Base-by-base conservation (phyloP, 2,113 vertebrate genomes). In the Prochilodus magdalenae region DNA sequence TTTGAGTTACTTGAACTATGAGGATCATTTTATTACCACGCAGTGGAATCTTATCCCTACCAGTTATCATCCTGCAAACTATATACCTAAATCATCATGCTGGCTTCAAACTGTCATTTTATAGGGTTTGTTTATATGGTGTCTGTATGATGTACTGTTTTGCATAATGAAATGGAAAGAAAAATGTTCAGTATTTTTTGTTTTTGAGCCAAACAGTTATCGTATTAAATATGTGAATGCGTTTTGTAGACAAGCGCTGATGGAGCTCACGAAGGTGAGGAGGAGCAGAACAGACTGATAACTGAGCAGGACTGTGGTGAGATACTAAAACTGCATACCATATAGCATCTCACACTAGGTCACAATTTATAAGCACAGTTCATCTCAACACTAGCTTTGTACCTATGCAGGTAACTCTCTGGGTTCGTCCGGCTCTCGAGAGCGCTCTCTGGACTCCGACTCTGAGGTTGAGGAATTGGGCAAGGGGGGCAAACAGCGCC, bases 361-460 rank as follows among this genome's bases (percentile, higher is more conserved):
- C 40, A 33, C 44, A 65, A 4, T 10, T 49, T 11, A 0, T n/a
- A 13, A 76, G 33, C n/a, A 26, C 49, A 51, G 49, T 15, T 51
- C 8, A 16, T 1, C 16, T 51, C 5, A 44, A 1, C 8, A 51
- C 2, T 51, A 1, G 49, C 49, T 55, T 30, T 36, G 16, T 20
- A 44, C 40, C 5, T 20, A 7, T 27, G 29, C 80, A 87, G 91
- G 1, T 22, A 89, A 83, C 40, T 93, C 87, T 65, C 65, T 89
- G 49, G 87, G 86, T n/a, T 93, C 89, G 0, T 0, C 91, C 88
- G 96, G 93, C 53, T 91, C 95, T 0, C 93, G 84, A 0, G 90
- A 94, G 6, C 93, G 89, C 18, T 96, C 96, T 0, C 91, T 94
- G 0, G 96, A 98, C 84, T 98, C 97, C 0, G 98, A 98, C 89